A percentile compares a stretch with the other conserved stretches of the same genome.
Evolutionary conservation across 2,888 invertebrate genomes (phyloP).

Genomic region (Tenodera sinensis): DNA sequence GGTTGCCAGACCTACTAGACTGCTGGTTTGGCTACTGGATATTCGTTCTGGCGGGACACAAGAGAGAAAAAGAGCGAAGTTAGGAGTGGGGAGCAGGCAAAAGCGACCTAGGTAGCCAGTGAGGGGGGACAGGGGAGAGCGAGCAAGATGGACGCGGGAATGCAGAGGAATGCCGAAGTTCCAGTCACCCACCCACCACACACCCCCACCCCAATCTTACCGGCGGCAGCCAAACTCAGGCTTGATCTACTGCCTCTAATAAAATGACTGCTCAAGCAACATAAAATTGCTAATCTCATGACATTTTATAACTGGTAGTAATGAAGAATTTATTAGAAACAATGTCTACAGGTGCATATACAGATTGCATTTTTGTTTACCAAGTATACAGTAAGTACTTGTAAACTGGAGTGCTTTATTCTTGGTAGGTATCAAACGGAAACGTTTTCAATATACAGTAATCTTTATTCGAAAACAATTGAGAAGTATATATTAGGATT

Average conservation of each 20-base stretch:
- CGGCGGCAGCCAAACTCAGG: neutral
- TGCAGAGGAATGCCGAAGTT: slow-evolving; percentile 28
- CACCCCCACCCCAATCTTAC: slow-evolving; percentile 12
- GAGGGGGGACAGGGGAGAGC: neutral
- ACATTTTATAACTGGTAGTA: no score
- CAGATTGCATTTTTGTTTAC: no score
- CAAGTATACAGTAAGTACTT: no score
- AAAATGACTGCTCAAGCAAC: neutral
- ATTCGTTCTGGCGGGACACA: slow-evolving; percentile 27
- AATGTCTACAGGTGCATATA: no score
- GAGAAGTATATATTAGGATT: neutral
- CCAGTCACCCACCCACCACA: slow-evolving; percentile 22
- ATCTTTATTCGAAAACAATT: neutral
- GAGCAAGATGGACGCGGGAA: slow-evolving; percentile 20
- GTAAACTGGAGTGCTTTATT: no score
- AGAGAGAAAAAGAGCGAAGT: slow-evolving; percentile 9
- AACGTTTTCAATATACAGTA: neutral
- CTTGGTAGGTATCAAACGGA: neutral
- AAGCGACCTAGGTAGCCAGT: neutral
- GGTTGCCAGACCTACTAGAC: slow-evolving; percentile 31
- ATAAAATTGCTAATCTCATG: no score
- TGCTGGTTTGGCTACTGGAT: slow-evolving; percentile 28
- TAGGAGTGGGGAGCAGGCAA: neutral
- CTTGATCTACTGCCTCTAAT: neutral
- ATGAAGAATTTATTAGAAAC: no score